Evolutionary conservation across 2,888 invertebrate genomes (phyloP), one percentile per base, ranked within the genome.

Genomic region (Psylliodes chrysocephalus): DNA sequence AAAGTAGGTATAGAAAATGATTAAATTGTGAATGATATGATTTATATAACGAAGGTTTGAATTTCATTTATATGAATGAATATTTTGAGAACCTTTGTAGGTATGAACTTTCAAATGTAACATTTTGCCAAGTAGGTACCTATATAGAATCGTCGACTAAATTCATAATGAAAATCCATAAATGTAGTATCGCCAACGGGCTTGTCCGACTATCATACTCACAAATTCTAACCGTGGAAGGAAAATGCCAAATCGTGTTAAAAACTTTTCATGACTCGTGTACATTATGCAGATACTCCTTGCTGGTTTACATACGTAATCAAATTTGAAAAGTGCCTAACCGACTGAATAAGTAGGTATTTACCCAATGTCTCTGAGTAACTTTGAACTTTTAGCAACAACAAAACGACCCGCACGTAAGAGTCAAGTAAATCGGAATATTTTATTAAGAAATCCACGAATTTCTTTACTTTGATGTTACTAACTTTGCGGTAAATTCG

Each of bases 321-420:
- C 49, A 38, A 62, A 55, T 60, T 60, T 33, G 19, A 47, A 40
- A 55, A 61, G 60, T 54, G 46, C 42, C 60, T 35, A 61, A 61
- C 54, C 53, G 17, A 42, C 61, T 54, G 55, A 62, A 49, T 62
- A 55, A 40, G 42, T 47, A 46, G 33, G 54, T 42, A 49, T 19
- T 38, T 52, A 6, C 30, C 19, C 46, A 60, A 40, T 28, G 49
- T 49, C 49, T 49, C 49, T 49, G 6, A 49, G 49, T 49, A 49
- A 49, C 49, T 49, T 49, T 49, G 19, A 49, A 49, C 49, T 49
- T 49, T 25, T 30, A 15, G 28, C 30, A 49, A 28, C 49, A 49
- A 28, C 49, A 22, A 46, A 46, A 49, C 30, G 30, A 28, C 1
- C 19, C 40, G 7, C 22, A 7, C 28, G 49, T 28, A 49, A 28